Evolutionary conservation across 2,797 vertebrate genomes (phyloP).

Genomic region (Pipistrellus pipistrellus): DNA sequence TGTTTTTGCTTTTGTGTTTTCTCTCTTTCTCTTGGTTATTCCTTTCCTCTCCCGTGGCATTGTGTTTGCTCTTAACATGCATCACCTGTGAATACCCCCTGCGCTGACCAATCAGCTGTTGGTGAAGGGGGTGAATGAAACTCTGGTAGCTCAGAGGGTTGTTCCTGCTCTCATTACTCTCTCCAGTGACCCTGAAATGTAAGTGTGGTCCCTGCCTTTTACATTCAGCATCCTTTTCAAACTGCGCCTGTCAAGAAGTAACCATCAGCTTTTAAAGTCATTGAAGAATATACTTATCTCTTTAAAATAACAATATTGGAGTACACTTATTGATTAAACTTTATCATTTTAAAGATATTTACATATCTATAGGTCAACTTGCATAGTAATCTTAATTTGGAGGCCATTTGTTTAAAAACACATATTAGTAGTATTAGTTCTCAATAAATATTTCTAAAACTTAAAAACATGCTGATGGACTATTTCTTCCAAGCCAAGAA

Average conservation of each 20-base stretch:
- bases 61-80: conserved; percentile 96
- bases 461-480: conserved; percentile 82
- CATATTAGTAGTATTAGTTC: background rate
- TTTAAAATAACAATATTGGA: conserved; percentile 39
- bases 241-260: conserved; percentile 90
- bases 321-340: background rate
- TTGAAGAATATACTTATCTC: background rate
- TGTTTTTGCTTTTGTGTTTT: conserved; percentile 95
- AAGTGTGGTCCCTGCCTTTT: conserved; percentile 94
- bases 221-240: conserved; percentile 89
- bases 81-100: conserved; percentile 95
- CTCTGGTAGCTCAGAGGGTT: conserved; percentile 99
- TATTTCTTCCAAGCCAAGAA: conserved; percentile 91
- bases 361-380: background rate
- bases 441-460: conserved; percentile 65
- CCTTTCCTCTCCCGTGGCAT: conserved; percentile 89
- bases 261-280: conserved; percentile 84
- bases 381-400: conserved; percentile 58
- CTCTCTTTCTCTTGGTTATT: conserved; percentile 91
- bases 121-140: conserved; percentile 99
- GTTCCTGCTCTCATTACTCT: conserved; percentile 99
- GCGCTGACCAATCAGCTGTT: conserved; percentile 98
- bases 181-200: conserved; percentile 99
- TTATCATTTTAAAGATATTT: conserved; percentile 29
- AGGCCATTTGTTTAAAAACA: conserved; percentile 36